These are phyloP conservation scores for Erithacus rubecula DNA, from an alignment of 2,797 vertebrate genomes.

Conservation along the genomic window DNA sequence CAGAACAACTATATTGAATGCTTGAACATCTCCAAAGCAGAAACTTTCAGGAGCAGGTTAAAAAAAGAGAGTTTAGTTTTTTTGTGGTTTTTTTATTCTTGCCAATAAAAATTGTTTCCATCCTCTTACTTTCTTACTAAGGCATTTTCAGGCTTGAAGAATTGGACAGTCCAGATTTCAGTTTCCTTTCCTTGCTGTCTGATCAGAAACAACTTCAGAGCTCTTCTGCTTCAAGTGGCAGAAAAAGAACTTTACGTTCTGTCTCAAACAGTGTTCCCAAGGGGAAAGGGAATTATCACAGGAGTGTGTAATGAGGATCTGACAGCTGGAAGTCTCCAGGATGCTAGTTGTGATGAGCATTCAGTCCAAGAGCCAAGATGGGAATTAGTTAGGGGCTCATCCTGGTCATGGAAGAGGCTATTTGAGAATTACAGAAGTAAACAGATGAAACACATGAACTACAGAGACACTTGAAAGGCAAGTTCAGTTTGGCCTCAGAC, in stretches of 20 bases:
- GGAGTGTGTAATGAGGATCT: neutral
- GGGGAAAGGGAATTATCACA: neutral
- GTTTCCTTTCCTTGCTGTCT: neutral
- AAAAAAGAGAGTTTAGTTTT: neutral
- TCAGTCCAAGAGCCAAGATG: neutral
- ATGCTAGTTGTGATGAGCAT: neutral
- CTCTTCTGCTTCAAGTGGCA: neutral
- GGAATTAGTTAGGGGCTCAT: neutral
- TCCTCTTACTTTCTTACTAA: neutral
- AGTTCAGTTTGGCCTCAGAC: neutral
- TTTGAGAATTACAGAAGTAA: neutral
- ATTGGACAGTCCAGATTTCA: neutral
- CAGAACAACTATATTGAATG: neutral
- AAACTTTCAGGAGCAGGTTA: accelerated
- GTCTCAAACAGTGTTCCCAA: neutral
- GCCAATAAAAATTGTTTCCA: neutral
- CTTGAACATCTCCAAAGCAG: neutral
- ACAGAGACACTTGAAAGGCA: neutral
- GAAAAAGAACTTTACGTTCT: neutral
- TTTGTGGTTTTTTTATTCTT: neutral
- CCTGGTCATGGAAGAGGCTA: neutral
- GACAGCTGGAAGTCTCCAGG: neutral
- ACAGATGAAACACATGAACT: neutral
- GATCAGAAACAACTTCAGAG: neutral
- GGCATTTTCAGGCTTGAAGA: neutral